Percentiles rank a stretch among this genome's conserved stretches.
Conservation (phyloP, 2,888 invertebrate species). For the Drosophila rellima region DNA sequence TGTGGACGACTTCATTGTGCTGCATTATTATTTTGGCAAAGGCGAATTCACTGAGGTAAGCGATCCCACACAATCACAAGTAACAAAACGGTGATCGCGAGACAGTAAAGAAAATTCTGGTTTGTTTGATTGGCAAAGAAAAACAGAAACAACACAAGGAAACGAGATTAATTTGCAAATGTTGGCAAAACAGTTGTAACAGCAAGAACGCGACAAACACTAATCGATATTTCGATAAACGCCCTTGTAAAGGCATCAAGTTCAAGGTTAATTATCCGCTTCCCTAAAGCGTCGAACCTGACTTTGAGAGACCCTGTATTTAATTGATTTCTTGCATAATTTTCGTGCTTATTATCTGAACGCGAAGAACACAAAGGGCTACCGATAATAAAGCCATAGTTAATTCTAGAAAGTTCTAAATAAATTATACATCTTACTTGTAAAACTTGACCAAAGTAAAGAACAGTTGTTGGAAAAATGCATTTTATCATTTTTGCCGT, state of each 20-base stretch:
- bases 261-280: slow-evolving; percentile 63
- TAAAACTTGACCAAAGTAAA: too few relatives aligned
- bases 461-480: too few relatives aligned
- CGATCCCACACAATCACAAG: background rate
- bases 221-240: slow-evolving; percentile 50
- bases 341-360: background rate
- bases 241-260: slow-evolving; percentile 51
- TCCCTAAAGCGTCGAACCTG: background rate
- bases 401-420: background rate
- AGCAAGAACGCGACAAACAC: background rate
- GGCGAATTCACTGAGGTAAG: slow-evolving; percentile 48
- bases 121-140: slow-evolving; percentile 7
- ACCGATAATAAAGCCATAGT: background rate
- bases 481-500: too few relatives aligned
- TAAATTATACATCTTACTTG: too few relatives aligned
- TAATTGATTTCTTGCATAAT: background rate
- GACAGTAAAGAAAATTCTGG: slow-evolving; percentile 34
- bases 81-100: slow-evolving; percentile 2
- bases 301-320: background rate
- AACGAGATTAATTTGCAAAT: background rate
- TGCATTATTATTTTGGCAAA: slow-evolving; percentile 23
- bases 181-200: background rate
- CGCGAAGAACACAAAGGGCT: too few relatives aligned
- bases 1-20: slow-evolving; percentile 33
- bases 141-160: slow-evolving; percentile 2